Evolutionary conservation across 2,797 vertebrate genomes (phyloP).

Genomic region (Ataeniobius toweri): DNA sequence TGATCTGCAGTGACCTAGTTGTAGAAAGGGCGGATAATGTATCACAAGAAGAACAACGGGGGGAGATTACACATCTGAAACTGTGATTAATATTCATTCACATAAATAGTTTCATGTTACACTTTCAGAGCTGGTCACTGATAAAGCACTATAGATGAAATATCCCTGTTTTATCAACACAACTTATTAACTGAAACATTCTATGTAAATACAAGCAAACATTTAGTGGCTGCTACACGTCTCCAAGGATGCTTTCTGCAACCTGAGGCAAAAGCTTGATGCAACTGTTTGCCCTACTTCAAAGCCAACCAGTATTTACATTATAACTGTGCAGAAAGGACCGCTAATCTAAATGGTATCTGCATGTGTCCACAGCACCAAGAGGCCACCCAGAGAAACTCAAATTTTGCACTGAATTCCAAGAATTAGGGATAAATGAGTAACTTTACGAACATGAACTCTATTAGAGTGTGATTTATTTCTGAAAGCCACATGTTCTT

Average conservation of each 20-base stretch:
- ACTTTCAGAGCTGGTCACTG: slow-evolving; percentile 17
- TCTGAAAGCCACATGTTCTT: slow-evolving; percentile 17
- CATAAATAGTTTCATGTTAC: slow-evolving; percentile 18
- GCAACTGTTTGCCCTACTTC: slow-evolving; percentile 43
- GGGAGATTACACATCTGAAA: slow-evolving; percentile 38
- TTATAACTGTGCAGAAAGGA: slow-evolving; percentile 33
- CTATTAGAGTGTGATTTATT: slow-evolving; percentile 26
- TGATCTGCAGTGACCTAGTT: slow-evolving; percentile 68
- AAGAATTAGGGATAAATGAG: slow-evolving; percentile 26
- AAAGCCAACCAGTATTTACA: slow-evolving; percentile 39
- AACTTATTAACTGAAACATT: background rate
- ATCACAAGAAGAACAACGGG: slow-evolving; percentile 41
- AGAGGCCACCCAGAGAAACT: slow-evolving; percentile 30
- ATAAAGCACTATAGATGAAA: slow-evolving; percentile 23
- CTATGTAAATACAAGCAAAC: slow-evolving; percentile 7
- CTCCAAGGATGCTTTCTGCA: slow-evolving; percentile 11
- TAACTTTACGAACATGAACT: slow-evolving; percentile 23
- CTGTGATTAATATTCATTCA: slow-evolving; percentile 42
- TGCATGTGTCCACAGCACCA: slow-evolving; percentile 25
- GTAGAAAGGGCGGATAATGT: slow-evolving; percentile 51
- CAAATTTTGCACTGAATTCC: background rate
- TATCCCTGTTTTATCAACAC: slow-evolving; percentile 12
- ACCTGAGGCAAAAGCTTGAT: slow-evolving; percentile 24
- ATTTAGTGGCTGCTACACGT: background rate
- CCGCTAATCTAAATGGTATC: slow-evolving; percentile 36